Base-by-base conservation (phyloP, 2,113 vertebrate genomes). In the Forbesichthys agassizii region DNA sequence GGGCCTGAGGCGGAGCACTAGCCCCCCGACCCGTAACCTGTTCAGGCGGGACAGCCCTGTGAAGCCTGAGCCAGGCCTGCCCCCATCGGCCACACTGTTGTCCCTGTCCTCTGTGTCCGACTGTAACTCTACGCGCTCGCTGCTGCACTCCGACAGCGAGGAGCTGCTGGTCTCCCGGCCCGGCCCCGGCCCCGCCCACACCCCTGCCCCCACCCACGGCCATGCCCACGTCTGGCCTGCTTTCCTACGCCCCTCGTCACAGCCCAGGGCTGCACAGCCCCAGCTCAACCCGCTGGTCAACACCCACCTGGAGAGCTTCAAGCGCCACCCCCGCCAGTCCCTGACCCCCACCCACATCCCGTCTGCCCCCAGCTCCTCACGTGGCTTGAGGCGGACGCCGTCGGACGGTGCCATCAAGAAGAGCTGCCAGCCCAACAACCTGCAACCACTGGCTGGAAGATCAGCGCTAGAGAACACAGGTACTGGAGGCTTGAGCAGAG, bases 391-490 rank as follows among this genome's bases (percentile, higher is more conserved):
- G 3, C 92, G 97, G 7, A 98, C 96, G 2, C 97, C 97, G 57
- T 98, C 97, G 0, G 97, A 99, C n/a, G 96, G 96, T 8, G 95
- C 96, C 68, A 96, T 98, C 84, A 95, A 95, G 90, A 94, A 88
- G 18, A 82, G 80, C 64, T 87, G 89, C 42, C 71, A 70, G 0
- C 47, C 80, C 0, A 80, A 70, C 51, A 83, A 74, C 54, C 85
- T 90, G 56, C 81, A 90, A 10, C 81, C 86, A 0, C 18, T 85
- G 27, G 88, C 78, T 0, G 84, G 88, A 18, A 88, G 70, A 77
- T 53, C 73, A 1, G 6, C 78, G 1, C 48, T 86, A 11, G 88
- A 90, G 48, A 80, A 71, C 51, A 47, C 85, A 71, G 91, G 92
- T 92, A 36, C 70, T 18, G 48, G 9, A 36, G 49, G 52, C 11